Evolutionary conservation across 2,113 vertebrate species (phyloP).

Genomic region (Onychostoma macrolepis): DNA sequence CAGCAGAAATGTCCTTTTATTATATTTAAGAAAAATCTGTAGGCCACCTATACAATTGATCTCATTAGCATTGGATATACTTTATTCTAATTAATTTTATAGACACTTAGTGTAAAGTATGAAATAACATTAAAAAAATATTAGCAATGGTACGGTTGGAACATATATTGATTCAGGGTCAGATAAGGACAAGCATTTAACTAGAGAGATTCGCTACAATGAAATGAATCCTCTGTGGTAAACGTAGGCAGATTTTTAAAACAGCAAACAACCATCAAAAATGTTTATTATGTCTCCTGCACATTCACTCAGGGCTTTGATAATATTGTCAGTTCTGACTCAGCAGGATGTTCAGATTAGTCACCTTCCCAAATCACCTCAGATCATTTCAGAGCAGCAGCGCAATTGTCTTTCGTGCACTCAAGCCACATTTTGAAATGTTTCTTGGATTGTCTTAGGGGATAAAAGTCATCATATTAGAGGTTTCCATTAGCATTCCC

Average conservation of each 20-base stretch:
- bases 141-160: too few relatives aligned
- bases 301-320: background rate
- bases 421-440: background rate
- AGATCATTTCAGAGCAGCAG: background rate
- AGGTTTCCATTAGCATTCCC: background rate
- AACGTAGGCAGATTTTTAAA: background rate
- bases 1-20: background rate
- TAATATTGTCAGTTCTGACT: conserved; percentile 1
- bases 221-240: background rate
- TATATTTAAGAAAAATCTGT: background rate
- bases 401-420: background rate
- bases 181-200: background rate
- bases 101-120: background rate
- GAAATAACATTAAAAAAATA: background rate
- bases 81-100: background rate
- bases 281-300: conserved; percentile 4
- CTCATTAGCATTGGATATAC: background rate
- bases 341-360: background rate
- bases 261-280: background rate
- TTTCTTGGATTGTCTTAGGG: background rate
- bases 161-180: background rate
- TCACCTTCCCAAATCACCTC: background rate
- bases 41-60: background rate
- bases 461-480: conserved; percentile 1
- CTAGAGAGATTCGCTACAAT: background rate